Evolutionary conservation across 2,113 vertebrate species (phyloP).

Genomic region (Rousettus leschenaultii): DNA sequence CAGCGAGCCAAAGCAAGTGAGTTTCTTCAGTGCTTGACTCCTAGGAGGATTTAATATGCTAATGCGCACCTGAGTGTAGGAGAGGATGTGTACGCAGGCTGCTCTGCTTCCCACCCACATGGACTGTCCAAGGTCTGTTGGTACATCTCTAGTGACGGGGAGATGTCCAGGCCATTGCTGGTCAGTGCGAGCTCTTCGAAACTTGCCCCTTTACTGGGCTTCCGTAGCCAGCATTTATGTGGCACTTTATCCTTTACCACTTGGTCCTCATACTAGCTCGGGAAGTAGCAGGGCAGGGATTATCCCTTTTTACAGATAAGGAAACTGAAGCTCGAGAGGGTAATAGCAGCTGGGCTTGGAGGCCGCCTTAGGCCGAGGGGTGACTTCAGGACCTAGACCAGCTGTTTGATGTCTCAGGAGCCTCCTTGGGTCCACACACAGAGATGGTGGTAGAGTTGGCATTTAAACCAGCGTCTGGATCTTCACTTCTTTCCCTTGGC

Average conservation of each 20-base stretch:
- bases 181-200: background rate
- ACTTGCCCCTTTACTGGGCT: background rate
- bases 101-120: background rate
- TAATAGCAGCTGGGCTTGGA: background rate
- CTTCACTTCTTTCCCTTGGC: background rate
- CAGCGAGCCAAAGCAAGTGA: background rate
- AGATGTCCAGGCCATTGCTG: background rate
- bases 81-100: background rate
- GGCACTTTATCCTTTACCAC: background rate
- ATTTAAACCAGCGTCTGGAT: background rate
- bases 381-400: background rate
- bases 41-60: background rate
- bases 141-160: background rate
- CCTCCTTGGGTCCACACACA: background rate
- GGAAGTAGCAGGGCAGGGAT: background rate
- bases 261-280: background rate
- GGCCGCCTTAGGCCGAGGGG: background rate
- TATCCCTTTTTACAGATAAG: conserved; percentile 11
- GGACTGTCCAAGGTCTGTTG: too few relatives aligned
- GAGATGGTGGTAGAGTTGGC: background rate
- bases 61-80: background rate
- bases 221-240: background rate
- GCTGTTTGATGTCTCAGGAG: background rate
- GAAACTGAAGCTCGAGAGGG: background rate
- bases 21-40: background rate